Percentiles rank a stretch among this genome's conserved stretches.
Evolutionary conservation across 2,888 invertebrate genomes (phyloP).

Genomic region (Ischnura elegans): DNA sequence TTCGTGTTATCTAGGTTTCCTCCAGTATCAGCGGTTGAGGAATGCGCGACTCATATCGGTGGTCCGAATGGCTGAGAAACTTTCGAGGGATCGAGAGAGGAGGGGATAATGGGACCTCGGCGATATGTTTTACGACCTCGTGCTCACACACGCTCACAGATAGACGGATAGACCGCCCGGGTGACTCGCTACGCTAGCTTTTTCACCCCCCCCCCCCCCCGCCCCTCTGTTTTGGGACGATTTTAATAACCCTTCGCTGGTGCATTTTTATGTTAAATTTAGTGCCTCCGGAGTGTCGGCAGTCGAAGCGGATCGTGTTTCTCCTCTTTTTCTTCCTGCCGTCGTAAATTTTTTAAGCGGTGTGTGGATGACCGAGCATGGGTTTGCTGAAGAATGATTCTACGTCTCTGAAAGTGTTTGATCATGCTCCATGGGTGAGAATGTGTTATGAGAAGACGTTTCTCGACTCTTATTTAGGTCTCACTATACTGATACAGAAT

Average conservation of each 20-base stretch:
- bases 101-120: neutral
- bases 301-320: neutral
- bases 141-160: neutral
- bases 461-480: too few relatives aligned
- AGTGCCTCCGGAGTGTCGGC: neutral
- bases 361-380: neutral
- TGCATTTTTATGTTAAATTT: conserved; percentile 24
- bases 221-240: neutral
- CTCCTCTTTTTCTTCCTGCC: neutral
- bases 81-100: neutral
- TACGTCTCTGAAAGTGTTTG: too few relatives aligned
- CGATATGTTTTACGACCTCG: conserved; percentile 28
- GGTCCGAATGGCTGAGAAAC: neutral
- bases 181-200: too few relatives aligned
- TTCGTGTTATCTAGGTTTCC: neutral
- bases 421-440: too few relatives aligned
- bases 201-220: neutral
- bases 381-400: neutral
- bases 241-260: neutral
- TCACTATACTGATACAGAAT: too few relatives aligned
- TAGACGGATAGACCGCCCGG: neutral
- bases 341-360: neutral
- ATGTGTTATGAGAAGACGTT: too few relatives aligned
- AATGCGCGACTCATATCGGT: neutral
- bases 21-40: neutral